A percentile compares a stretch with the other conserved stretches of the same genome.
Conservation (phyloP, 2,113 vertebrate species). For the Stictonetta naevosa region DNA sequence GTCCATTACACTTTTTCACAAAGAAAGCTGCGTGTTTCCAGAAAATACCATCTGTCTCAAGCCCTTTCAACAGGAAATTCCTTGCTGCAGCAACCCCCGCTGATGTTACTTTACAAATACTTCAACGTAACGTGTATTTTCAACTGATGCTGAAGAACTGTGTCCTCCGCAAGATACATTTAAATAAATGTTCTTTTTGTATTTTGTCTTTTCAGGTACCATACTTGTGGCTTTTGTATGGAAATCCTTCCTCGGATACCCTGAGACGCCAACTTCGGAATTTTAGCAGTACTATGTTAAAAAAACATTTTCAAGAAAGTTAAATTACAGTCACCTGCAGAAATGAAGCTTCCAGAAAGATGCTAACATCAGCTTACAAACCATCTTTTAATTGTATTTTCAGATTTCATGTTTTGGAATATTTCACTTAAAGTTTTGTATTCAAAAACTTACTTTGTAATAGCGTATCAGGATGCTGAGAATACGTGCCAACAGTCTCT, state of each 20-base stretch:
- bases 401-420: neutral
- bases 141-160: neutral
- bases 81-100: neutral
- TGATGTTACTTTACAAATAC: neutral
- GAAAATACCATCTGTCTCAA: neutral
- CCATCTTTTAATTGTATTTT: neutral
- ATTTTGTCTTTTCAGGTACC: conserved; percentile 53
- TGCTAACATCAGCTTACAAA: accelerated
- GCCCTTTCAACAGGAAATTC: neutral
- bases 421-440: neutral
- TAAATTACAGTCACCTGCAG: neutral
- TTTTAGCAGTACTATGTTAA: neutral
- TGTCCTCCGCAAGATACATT: neutral
- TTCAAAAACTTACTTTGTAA: neutral
- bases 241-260: conserved; percentile 48
- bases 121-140: neutral
- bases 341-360: neutral
- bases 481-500: neutral
- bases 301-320: neutral
- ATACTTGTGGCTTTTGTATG: conserved; percentile 60
- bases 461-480: neutral
- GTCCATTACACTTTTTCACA: too few species aligned
- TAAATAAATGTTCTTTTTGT: neutral
- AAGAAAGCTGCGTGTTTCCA: too few species aligned
- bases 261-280: neutral